These are phyloP conservation scores for Eospalax fontanierii DNA, from an alignment of 2,797 vertebrate genomes.

Conservation along the genomic window DNA sequence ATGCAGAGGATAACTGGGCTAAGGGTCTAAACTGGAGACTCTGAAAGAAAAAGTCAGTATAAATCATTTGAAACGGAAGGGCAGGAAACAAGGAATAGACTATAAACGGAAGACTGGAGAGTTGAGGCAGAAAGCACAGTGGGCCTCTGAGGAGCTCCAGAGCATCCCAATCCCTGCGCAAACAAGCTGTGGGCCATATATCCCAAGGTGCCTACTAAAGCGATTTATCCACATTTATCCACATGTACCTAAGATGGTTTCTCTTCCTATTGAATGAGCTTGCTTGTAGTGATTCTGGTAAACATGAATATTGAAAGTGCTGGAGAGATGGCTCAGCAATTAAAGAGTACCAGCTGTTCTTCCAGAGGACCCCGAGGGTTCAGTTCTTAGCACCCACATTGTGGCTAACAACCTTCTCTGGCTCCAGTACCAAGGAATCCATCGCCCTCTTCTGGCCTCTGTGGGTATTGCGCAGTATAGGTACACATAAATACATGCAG, in stretches of 20 bases:
- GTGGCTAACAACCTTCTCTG: too few relatives aligned
- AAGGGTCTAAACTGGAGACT: neutral
- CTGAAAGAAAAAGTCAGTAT: neutral
- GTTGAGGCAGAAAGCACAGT: neutral
- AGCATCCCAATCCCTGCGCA: neutral
- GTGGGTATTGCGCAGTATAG: too few relatives aligned
- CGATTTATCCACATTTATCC: neutral
- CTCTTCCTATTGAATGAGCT: neutral
- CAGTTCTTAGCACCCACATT: too few relatives aligned
- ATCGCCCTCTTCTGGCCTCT: too few relatives aligned
- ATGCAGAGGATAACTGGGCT: neutral
- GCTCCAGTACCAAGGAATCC: too few relatives aligned
- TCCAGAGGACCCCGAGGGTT: too few relatives aligned
- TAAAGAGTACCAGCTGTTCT: too few relatives aligned
- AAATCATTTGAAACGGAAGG: neutral
- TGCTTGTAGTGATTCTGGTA: too few relatives aligned
- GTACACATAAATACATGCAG: too few relatives aligned
- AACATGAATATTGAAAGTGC: too few relatives aligned
- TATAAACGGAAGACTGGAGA: neutral
- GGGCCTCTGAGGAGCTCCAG: neutral
- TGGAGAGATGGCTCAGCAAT: too few relatives aligned
- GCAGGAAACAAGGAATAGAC: neutral
- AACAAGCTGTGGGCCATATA: neutral
- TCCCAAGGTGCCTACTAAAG: neutral
- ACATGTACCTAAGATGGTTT: neutral